Base-by-base conservation (phyloP, 1,140 invertebrate genomes). In the Meteorus sp. region DNA sequence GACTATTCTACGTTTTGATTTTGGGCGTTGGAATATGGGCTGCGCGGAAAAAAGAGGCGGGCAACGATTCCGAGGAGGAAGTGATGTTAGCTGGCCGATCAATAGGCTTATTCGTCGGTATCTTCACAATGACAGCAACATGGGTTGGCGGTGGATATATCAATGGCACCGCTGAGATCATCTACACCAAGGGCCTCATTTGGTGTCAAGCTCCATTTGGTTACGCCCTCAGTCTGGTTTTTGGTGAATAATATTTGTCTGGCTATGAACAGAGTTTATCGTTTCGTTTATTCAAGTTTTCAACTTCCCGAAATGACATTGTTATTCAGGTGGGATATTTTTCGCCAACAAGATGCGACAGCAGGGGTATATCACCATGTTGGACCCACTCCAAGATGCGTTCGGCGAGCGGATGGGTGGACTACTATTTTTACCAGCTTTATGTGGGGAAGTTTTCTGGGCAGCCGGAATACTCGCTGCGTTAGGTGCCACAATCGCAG, bases 121-220 rank as follows among this genome's bases (percentile, higher is more conserved):
- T 97, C 60, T 98, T 98, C 69, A 98, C 96, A 11, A 99, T 98
- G 96, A 98, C 96, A 90, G 96, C 96, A 15, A 98, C 95, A 15
- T 98, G 97, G 97, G 96, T 99, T 11, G 97, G 97, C 55, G 97
- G 97, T 29, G 97, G 95, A 25, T 99, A 98, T 82, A 99, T 99
- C 72, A 99, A 98, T 76, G 97, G 97, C 60, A 98, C 97, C 44
- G 95, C 97, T 1, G 96, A 99, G 81, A 91, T 90, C 3, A 93
- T 98, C 62, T 98, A 95, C 80, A 94, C 90, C 11, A 86, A 82
- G 50, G 95, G 95, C 0, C 78, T 98, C 59, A 85, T 97, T 1
- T 97, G 95, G 92, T 97, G 94, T 75, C 96, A 98, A 81, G 97
- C 96, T 31, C 97, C 97, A 0, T 93, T 99, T 75, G 97, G 97